Percentiles rank a stretch among this genome's conserved stretches.
Conservation (phyloP, 2,888 invertebrate genomes). For the Brachypalpus laphriformis region DNA sequence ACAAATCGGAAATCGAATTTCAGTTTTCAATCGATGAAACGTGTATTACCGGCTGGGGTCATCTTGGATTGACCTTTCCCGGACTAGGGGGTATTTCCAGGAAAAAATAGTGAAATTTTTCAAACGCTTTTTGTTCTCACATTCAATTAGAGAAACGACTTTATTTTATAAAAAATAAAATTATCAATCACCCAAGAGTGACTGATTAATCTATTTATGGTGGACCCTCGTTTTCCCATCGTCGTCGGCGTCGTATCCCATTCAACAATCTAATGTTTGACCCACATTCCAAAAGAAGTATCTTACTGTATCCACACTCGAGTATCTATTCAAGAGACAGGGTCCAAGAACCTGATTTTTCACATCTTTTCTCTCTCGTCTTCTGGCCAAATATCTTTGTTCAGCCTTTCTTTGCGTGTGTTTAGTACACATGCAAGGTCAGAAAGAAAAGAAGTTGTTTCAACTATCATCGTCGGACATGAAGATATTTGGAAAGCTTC, state of each 20-base stretch:
- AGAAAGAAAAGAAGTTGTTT: conserved; percentile 21
- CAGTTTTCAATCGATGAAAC: background rate
- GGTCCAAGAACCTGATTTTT: conserved; percentile 1
- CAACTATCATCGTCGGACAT: background rate
- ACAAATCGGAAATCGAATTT: conserved; percentile 13
- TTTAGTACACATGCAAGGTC: conserved; percentile 20
- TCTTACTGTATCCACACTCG: background rate
- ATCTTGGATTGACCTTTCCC: background rate
- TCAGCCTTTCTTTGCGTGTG: background rate
- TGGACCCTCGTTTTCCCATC: conserved; percentile 6
- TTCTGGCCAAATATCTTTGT: background rate
- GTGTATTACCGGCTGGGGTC: background rate
- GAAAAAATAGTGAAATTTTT: background rate
- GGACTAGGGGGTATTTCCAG: too few species aligned
- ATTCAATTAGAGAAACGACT: background rate
- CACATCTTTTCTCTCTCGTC: background rate
- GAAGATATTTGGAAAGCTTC: conserved; percentile 1
- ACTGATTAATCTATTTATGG: conserved; percentile 6
- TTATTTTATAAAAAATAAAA: background rate
- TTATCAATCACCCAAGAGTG: conserved; percentile 13
- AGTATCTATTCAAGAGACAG: background rate
- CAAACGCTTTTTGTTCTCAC: background rate
- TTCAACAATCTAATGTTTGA: conserved; percentile 1
- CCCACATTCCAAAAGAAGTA: conserved; percentile 3
- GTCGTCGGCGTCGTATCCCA: background rate